Base-by-base conservation (phyloP, 2,113 vertebrate species). In the Mola mola region DNA sequence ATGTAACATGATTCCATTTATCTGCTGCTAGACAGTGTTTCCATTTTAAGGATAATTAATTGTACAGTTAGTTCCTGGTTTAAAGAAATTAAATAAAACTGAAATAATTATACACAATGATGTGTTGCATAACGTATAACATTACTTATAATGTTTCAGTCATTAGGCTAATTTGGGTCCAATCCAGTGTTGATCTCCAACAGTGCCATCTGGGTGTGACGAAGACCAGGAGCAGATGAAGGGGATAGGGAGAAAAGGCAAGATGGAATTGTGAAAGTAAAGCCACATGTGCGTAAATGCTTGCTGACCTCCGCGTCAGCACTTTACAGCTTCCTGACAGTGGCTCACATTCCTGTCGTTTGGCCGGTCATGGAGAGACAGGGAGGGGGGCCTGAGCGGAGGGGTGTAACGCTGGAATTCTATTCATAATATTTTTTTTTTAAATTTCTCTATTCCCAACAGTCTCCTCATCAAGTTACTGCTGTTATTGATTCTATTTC, bases 281-380 rank as follows among this genome's bases (percentile, higher is more conserved):
- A 86, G 84, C 80, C 87, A 87, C 83, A 89, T 91, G 88, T 89
- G 87, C 80, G 85, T 83, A 90, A 89, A 88, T 34, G 76, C 73
- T 81, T 57, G 60, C 64, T 87, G 87, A 91, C 84, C 87, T 83
- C 79, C 26, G 66, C 88, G 44, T 90, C 90, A 91, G 86, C 88
- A 87, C 79, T 91, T 92, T 89, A 87, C 82, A 60, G 84, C 75
- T 89, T 88, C 83, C 82, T 81, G 82, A 88, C 83, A 72, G 83
- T 74, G 60, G 82, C 74, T 84, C 56, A 34, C 89, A 90, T 90
- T 91, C 90, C 85, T 89, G 87, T 13, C 85, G 89, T 76, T 66
- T 58, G 72, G 58, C 71, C 51, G 25, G 19, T 49, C 79, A 69
- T 29, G 28, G 74, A 52, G 44, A 15, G 46, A 29, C 28, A 6